These are phyloP conservation scores for Holocentrus rufus DNA, from an alignment of 2,797 vertebrate genomes.

Conservation along the genomic window DNA sequence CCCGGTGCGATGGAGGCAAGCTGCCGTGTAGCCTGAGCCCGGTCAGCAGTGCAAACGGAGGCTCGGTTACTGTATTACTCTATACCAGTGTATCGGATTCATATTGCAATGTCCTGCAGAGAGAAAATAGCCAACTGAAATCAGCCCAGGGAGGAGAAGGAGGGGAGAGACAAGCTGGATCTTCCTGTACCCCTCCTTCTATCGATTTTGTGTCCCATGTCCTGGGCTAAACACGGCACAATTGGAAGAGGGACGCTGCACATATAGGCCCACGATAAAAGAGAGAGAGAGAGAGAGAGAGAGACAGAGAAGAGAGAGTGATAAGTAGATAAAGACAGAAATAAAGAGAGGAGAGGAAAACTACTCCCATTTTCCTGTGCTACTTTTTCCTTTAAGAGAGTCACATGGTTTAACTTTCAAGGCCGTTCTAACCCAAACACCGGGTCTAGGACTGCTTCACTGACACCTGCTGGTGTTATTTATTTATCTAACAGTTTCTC, in stretches of 20 bases:
- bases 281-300: conserved; percentile 2
- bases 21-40: neutral
- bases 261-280: conserved; percentile 24
- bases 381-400: conserved; percentile 16
- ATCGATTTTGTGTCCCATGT: conserved; percentile 65
- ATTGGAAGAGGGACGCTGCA: conserved; percentile 31
- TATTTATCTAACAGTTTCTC: conserved; percentile 39
- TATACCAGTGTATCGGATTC: conserved; percentile 42
- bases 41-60: conserved; percentile 8
- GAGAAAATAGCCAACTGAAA: conserved; percentile 46
- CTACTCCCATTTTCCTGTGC: conserved; percentile 2
- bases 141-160: conserved; percentile 33
- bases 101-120: conserved; percentile 29
- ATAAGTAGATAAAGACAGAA: too few relatives aligned
- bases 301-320: neutral
- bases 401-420: conserved; percentile 25
- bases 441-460: conserved; percentile 29
- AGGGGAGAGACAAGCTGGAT: conserved; percentile 41
- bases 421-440: conserved; percentile 4
- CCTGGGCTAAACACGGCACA: conserved; percentile 57
- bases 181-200: conserved; percentile 54
- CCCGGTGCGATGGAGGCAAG: neutral
- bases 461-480: conserved; percentile 65
- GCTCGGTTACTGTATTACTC: conserved; percentile 31
- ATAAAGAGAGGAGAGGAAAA: too few relatives aligned